Evolutionary conservation across 1,140 invertebrate species (phyloP), one percentile per base, ranked within the genome.

Genomic region (Stratiolaelaps scimitus): DNA sequence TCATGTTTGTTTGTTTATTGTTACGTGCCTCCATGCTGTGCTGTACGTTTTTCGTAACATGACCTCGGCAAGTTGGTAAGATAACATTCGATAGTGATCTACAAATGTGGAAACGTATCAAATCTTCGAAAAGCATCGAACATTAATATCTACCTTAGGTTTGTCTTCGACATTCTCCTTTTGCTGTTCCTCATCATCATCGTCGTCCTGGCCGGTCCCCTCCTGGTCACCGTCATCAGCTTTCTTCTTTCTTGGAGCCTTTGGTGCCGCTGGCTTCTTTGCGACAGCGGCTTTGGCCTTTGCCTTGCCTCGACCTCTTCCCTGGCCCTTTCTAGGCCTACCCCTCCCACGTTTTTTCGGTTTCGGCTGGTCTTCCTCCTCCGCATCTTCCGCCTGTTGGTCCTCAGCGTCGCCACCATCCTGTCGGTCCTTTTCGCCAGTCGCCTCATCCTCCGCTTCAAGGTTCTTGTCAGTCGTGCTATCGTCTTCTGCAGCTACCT

Each of bases 131-230:
- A n/a, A n/a, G n/a, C n/a, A n/a, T n/a, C n/a, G n/a, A 40, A 40
- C 4, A 40, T 40, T 40, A 40, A 40, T n/a, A n/a, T 40, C 34
- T 40, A 40, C 34, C 34, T 40, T 40, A 40, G 34, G 34, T 10
- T 40, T 40, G 5, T 40, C 34, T 40, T 40, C 34, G 34, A 40
- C 34, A 10, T 40, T 40, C 34, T 64, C 26, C 29, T 67, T 23
- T 7, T 15, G 43, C 10, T 80, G 78, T 29, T 80, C 81, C 65
- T 81, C 82, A 40, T 78, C 79, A 69, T 84, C 84, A 19, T 83
- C 72, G 67, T 83, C 82, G 48, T 70, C 68, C 40, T 74, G 72
- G 72, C 85, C 83, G 66, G 83, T 43, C 67, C 45, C 26, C 7
- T 53, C 66, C 15, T 65, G 44, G 20, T 67, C 69, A 64, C 67